Percentiles rank a stretch among this genome's conserved stretches.
phyloP scores from a whole-genome alignment of 1,140 invertebrate species.

The Protaetia brevitarsis region DNA sequence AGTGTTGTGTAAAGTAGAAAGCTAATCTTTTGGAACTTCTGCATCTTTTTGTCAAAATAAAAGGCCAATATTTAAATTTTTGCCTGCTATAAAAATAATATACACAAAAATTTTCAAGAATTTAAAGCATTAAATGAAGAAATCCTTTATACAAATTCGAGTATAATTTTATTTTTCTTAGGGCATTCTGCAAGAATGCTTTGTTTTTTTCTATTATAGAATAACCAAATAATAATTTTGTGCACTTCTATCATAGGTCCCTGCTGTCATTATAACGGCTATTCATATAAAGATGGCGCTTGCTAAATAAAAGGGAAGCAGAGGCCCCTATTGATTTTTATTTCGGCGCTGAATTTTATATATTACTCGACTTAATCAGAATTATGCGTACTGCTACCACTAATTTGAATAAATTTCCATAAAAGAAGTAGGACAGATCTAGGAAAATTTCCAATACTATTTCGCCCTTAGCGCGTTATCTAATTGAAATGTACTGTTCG shows the following conservation, averaged over 20 bases:
- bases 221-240: too few species aligned
- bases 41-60: too few species aligned
- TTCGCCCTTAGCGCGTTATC: neutral
- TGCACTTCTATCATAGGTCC: neutral
- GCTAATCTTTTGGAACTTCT: too few species aligned
- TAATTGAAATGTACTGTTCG: neutral
- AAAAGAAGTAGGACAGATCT: neutral
- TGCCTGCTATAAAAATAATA: too few species aligned
- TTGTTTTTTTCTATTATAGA: too few species aligned
- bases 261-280: neutral
- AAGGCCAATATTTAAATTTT: too few species aligned
- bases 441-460: neutral
- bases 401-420: neutral
- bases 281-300: slow-evolving; percentile 13
- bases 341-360: slow-evolving; percentile 3
- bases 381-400: neutral
- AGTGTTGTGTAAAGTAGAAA: too few species aligned
- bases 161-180: too few species aligned
- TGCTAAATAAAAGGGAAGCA: neutral
- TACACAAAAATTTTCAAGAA: too few species aligned
- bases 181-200: too few species aligned
- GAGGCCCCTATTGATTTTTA: neutral
- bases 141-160: too few species aligned
- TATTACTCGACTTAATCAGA: neutral
- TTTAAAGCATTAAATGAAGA: too few species aligned